phyloP scores from a whole-genome alignment of 2,888 invertebrate species.

The Exocentrus adspersus region DNA sequence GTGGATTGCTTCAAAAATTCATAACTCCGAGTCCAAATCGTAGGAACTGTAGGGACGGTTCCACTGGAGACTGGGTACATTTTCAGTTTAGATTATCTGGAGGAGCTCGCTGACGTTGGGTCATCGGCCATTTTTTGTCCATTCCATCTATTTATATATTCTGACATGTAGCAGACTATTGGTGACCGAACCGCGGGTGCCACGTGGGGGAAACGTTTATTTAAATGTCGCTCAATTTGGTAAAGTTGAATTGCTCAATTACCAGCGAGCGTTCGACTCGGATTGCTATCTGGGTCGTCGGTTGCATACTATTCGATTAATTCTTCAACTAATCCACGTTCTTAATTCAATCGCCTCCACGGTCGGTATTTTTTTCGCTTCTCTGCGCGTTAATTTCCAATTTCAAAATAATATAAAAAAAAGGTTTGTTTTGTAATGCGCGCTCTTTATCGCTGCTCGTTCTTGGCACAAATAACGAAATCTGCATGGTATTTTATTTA shows the following conservation, averaged over 20 bases:
- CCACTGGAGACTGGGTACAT: too few species aligned
- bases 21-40: too few species aligned
- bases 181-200: conserved; percentile 40
- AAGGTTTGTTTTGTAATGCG: conserved; percentile 37
- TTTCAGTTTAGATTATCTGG: too few species aligned
- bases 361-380: conserved; percentile 37
- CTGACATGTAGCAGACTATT: too few species aligned
- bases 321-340: conserved; percentile 47
- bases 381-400: conserved; percentile 36
- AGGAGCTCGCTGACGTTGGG: too few species aligned
- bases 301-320: conserved; percentile 50
- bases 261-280: conserved; percentile 62
- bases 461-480: conserved; percentile 43
- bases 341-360: conserved; percentile 45
- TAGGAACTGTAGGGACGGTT: too few species aligned
- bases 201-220: conserved; percentile 49
- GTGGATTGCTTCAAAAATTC: too few species aligned
- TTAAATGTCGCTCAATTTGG: conserved; percentile 57
- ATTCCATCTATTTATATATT: too few species aligned
- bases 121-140: too few species aligned
- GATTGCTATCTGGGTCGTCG: conserved; percentile 62
- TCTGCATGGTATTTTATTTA: conserved; percentile 39
- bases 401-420: conserved; percentile 42
- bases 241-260: conserved; percentile 55
- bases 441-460: conserved; percentile 36